A percentile compares a stretch with the other conserved stretches of the same genome.
Evolutionary conservation across 2,888 invertebrate species (phyloP).

Genomic region (Saturnia japonica): DNA sequence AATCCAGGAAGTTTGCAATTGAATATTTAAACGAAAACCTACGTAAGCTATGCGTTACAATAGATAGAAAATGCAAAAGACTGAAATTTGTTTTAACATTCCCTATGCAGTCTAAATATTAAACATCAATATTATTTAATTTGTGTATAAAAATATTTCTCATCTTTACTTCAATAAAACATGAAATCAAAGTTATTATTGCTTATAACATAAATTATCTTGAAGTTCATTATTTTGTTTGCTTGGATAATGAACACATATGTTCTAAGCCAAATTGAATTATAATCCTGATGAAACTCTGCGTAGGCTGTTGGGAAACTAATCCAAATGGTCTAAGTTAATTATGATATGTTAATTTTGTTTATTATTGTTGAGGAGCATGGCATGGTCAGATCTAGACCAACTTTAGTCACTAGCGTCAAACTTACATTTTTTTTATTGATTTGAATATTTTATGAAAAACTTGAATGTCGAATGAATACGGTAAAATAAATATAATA

Average conservation of each 20-base stretch:
- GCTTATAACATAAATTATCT: conserved; percentile 23
- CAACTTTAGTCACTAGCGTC: not conserved
- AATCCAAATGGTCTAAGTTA: conserved; percentile 54
- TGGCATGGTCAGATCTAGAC: not conserved
- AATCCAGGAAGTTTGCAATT: not conserved
- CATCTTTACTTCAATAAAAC: not conserved
- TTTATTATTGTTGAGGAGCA: conserved; percentile 11
- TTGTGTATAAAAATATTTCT: not conserved
- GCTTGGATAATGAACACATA: conserved; percentile 29
- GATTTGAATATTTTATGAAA: not conserved
- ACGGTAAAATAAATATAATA: not conserved
- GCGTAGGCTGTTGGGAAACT: conserved; percentile 52
- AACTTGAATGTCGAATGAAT: not conserved
- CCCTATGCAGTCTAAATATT: no score
- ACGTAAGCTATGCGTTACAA: no score
- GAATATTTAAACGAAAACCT: not conserved
- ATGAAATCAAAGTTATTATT: not conserved
- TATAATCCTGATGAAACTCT: conserved; percentile 46
- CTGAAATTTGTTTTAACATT: no score
- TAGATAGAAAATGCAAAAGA: no score
- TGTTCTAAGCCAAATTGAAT: conserved; percentile 53
- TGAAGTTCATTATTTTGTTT: conserved; percentile 25
- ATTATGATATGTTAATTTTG: conserved; percentile 59
- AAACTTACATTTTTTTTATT: not conserved
- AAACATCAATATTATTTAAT: not conserved